Base-by-base conservation (phyloP, 2,888 invertebrate genomes). In the Meiosimyza platycephala region DNA sequence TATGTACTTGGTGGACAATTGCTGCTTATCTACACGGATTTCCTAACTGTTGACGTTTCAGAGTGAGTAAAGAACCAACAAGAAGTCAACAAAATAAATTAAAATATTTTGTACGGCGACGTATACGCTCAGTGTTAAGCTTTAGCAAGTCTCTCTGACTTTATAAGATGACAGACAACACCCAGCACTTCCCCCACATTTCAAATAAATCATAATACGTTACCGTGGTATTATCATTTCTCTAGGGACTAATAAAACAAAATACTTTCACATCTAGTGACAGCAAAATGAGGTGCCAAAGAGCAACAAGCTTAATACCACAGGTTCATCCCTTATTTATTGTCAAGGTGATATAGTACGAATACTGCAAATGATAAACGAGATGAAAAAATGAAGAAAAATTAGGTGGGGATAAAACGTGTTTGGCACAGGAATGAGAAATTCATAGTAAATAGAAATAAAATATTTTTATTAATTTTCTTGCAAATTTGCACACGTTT, bases 1-100 rank as follows among this genome's bases (percentile, higher is more conserved):
- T 95, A 94, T 85, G 92, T 95, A 47, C 85, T 94, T n/a, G 96
- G 96, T 5, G 95, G 95, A 0, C 93, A 94, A 83, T 89, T 96
- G 82, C 89, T 96, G 76, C 90, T 92, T 78, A 89, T 95, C 72
- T 95, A 95, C 85, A 92, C 92, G 1, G 94, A 95, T 82, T 92
- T 94, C 81, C 85, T 91, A 71, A 89, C 88, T 69, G 89, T 92
- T 71, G 90, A 93, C 82, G 88, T 91, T 0, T 85, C 89, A 66
- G 89, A 90, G 94, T 94, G 87, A 92, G 93, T 91, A 72, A 50
- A 77, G 22, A 40, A 9, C 40, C 40, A 40, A 40, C 5, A 6
- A 40, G 40, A 40, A 40, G 40, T 40, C 18, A 67, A 18, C n/a
- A 67, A 4, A 55, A 15, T 33, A 33, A 33, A 33, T 33, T n/a